Evolutionary conservation across 2,797 vertebrate genomes (phyloP), one percentile per base, ranked within the genome.

Genomic region (Rhyacichthys aspro): DNA sequence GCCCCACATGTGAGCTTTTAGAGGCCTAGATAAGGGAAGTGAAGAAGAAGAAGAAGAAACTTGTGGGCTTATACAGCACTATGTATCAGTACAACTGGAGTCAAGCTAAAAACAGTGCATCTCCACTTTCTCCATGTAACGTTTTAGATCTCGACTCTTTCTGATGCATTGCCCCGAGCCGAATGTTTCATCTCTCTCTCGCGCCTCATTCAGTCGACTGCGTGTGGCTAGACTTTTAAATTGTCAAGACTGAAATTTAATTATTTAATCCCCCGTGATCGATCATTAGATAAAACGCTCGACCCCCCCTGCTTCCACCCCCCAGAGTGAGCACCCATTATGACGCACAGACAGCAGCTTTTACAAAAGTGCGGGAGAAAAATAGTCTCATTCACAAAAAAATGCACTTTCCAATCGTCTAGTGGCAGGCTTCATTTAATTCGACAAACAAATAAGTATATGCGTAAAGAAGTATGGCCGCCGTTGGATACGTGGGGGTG

Each of bases 371-470:
- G n/a, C 10, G 10, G 11, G 33, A 43, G 67, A 71, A 68, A 72
- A 80, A 69, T 81, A 61, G 59, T 83, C 79, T 87, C 72, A 85
- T 88, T 86, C 83, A 76, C 69, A 85, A 83, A 63, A 60, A 14
- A 55, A 42, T 44, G 68, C 57, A 71, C 67, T 73, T 81, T 65
- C 55, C 42, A 67, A 55, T 60, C 15, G 11, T 81, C 76, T 57
- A 75, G 43, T 28, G 72, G 79, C 71, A 63, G 55, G 63, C 83
- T 85, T 76, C 66, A 81, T 88, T 90, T 85, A 87, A 87, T 86
- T 83, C 63, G 88, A 87, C 79, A 81, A 74, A 89, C 76, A 88
- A 87, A 91, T 77, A 85, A 88, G 89, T 79, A 85, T 67, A 81
- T 71, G 48, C 74, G 72, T 84, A 81, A 85, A 90, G 84, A 86